Evolutionary conservation across 2,797 vertebrate genomes (phyloP), one percentile per base, ranked within the genome.

Genomic region (Tamandua tetradactyla): DNA sequence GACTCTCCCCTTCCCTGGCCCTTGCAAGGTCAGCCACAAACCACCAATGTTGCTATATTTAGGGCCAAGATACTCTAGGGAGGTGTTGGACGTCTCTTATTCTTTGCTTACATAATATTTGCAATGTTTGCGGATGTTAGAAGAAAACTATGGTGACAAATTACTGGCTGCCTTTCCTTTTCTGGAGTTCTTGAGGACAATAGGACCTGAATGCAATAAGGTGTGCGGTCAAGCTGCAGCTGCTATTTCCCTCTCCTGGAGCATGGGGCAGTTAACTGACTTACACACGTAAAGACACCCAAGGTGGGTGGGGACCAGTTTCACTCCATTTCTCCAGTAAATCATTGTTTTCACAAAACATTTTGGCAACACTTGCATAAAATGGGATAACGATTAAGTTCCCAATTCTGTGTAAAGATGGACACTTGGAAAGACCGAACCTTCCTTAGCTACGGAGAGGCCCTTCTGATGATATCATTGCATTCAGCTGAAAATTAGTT

Each of bases 21-120:
- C n/a, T 2, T 17, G 0, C 1, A 23, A 22, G 44, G 0, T 1
- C 20, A 0, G 55, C 59, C 22, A 4, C 47, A 7, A 5, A 4
- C 32, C 6, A 0, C 68, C 13, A 1, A n/a, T 3, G 30, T 0
- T 1, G 5, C 68, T 2, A 22, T 0, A 0, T 3, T 4, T 0
- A 1, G 30, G 64, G 64, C n/a, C 14, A 8, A 22, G 13, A 18
- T 0, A 17, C 40, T 15, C 4, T 0, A 2, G 3, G 0, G 17
- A 15, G 6, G 62, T 3, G 0, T 4, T 0, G 6, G 0, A 17
- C 15, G 0, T 1, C 59, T 15, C 3, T 22, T 1, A 0, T 1
- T 13, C 75, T 4, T 32, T 23, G 64, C 66, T 52, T 1, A 3
- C 7, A 0, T 5, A 1, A 5, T 1, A 3, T 25, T 3, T 12